Percentiles rank a stretch among this genome's conserved stretches.
Evolutionary conservation across 1,140 invertebrate species (phyloP).

Genomic region (Dendrolimus kikuchii): DNA sequence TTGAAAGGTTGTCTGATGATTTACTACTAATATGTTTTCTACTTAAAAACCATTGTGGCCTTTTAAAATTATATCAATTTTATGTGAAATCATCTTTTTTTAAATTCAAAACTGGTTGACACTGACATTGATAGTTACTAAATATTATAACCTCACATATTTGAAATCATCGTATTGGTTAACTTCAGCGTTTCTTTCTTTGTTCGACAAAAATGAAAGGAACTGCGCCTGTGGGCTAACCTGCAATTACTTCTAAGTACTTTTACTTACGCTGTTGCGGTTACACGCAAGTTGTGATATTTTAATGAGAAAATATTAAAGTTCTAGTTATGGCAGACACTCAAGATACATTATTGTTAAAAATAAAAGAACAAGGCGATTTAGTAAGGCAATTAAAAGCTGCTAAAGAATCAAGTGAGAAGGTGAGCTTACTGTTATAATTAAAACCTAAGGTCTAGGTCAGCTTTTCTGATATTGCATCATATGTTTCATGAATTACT

Average conservation of each 20-base stretch:
- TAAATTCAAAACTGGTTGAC: no score
- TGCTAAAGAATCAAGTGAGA: conserved; percentile 81
- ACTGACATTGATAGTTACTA: no score
- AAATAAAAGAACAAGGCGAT: conserved; percentile 87
- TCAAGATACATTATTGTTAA: conserved; percentile 73
- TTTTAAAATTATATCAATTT: no score
- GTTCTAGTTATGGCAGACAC: conserved; percentile 43
- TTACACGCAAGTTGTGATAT: conserved; percentile 16
- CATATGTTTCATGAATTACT: conserved; percentile 20
- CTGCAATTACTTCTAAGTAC: conserved; percentile 48
- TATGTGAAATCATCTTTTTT: no score
- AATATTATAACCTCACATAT: no score
- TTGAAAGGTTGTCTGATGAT: no score
- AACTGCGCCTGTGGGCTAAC: conserved; percentile 34
- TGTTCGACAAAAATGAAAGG: conserved; percentile 39
- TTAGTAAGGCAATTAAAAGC: conserved; percentile 86
- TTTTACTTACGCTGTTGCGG: conserved; percentile 27
- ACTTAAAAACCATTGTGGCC: no score
- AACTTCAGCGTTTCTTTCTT: no score
- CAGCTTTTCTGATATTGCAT: conserved; percentile 23
- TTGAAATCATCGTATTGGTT: no score
- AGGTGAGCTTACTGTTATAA: conserved; percentile 66
- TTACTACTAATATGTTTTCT: no score
- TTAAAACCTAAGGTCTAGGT: conserved; percentile 5
- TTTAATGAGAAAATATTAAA: conserved; percentile 7